Conservation (phyloP, 1,140 invertebrate genomes). For the Heliconius congener region DNA sequence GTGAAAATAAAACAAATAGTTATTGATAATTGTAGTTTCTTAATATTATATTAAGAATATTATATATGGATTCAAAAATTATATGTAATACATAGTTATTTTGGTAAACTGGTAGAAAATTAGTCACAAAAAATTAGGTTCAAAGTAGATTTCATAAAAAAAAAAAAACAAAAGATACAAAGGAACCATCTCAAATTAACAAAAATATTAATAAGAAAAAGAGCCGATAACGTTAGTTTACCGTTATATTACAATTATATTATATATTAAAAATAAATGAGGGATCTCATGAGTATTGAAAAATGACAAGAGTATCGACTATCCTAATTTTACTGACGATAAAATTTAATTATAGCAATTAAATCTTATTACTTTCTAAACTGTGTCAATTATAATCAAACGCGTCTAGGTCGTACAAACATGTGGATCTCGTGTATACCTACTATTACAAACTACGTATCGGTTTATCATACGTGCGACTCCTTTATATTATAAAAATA, state of each 20-base stretch:
- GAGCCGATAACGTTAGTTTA: background rate
- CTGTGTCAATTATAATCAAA: slow-evolving; percentile 15
- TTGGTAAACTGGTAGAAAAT: too few species aligned
- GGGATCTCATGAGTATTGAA: background rate
- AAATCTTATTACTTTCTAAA: slow-evolving; percentile 18
- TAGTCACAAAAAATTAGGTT: too few species aligned
- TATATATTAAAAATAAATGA: background rate
- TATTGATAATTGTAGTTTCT: too few species aligned
- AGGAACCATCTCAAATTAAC: too few species aligned
- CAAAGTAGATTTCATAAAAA: too few species aligned
- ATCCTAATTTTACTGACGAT: background rate
- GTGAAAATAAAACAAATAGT: too few species aligned
- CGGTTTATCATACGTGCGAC: too few species aligned
- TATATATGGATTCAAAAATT: too few species aligned
- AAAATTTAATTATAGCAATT: slow-evolving; percentile 16
- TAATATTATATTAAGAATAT: too few species aligned
- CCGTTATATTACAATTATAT: background rate
- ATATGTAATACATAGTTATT: too few species aligned
- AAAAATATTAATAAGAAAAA: background rate
- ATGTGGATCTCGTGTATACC: background rate
- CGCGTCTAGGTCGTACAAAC: slow-evolving; percentile 13
- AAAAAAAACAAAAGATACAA: too few species aligned
- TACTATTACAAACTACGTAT: background rate
- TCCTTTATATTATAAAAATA: background rate
- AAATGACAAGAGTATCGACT: background rate